These are phyloP conservation scores for Picus viridis DNA, from an alignment of 2,797 vertebrate genomes.

Conservation along the genomic window DNA sequence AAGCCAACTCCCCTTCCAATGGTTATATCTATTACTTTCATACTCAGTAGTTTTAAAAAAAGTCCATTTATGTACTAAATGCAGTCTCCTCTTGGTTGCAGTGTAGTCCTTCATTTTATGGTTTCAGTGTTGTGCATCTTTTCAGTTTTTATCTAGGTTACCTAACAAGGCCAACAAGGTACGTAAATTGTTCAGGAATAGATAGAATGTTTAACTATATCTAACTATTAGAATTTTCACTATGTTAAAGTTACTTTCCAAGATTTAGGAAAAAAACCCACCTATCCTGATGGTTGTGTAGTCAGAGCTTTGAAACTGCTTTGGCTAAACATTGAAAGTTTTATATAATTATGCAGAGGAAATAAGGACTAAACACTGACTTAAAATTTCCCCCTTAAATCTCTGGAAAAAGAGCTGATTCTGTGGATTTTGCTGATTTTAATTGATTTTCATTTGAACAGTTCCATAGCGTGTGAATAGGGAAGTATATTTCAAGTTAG, in stretches of 20 bases:
- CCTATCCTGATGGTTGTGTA: not conserved
- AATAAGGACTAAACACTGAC: not conserved
- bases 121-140: not conserved
- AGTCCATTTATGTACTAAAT: not conserved
- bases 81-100: not conserved
- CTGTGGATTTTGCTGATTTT: not conserved
- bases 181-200: not conserved
- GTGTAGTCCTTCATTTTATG: not conserved
- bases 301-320: not conserved
- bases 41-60: not conserved
- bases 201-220: not conserved
- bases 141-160: not conserved
- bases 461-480: not conserved
- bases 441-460: not conserved
- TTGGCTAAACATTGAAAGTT: not conserved
- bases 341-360: not conserved
- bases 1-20: not conserved
- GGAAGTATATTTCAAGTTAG: not conserved
- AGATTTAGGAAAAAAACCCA: fast-evolving
- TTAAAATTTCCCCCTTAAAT: not conserved
- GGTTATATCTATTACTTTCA: not conserved
- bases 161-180: not conserved
- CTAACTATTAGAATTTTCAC: not conserved
- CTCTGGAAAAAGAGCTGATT: not conserved
- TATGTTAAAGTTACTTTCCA: not conserved